Percentiles rank a stretch among this genome's conserved stretches.
Evolutionary conservation across 2,797 vertebrate genomes (phyloP).

Genomic region (Dromococcyx pavoninus): DNA sequence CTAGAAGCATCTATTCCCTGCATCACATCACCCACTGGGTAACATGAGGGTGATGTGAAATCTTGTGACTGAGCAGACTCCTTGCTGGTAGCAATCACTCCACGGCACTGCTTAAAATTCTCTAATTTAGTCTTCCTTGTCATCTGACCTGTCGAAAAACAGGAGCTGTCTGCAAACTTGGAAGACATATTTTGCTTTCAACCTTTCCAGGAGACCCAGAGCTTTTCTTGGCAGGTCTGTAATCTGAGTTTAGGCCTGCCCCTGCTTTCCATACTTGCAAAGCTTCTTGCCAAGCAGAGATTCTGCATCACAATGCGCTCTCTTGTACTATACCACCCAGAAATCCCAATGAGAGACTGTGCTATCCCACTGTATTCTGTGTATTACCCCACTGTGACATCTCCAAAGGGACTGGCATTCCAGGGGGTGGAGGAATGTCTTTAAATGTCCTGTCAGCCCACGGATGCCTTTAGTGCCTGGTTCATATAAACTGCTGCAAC

Average conservation of each 20-base stretch:
- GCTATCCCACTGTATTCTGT: neutral
- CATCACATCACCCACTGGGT: neutral
- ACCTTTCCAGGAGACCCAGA: neutral
- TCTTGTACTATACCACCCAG: neutral
- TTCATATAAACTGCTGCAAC: neutral
- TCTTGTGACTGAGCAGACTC: neutral
- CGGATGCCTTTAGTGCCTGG: neutral
- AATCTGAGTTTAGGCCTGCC: constrained; percentile 8
- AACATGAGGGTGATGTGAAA: neutral
- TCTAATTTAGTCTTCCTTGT: neutral
- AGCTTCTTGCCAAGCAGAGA: neutral
- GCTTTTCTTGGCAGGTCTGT: constrained; percentile 21
- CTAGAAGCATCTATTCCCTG: neutral
- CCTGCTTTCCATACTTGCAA: neutral
- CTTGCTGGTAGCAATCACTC: neutral
- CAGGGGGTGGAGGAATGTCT: neutral
- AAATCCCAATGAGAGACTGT: neutral
- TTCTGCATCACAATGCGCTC: neutral
- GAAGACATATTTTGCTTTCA: constrained; percentile 24
- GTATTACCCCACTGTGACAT: neutral
- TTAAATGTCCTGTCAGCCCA: neutral
- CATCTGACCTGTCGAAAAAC: constrained; percentile 18
- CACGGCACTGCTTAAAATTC: neutral
- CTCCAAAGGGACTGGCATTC: neutral
- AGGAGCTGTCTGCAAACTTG: constrained; percentile 10